Percentiles rank a stretch among this genome's conserved stretches.
Evolutionary conservation across 2,113 vertebrate genomes (phyloP).

Genomic region (Rattus rattus): DNA sequence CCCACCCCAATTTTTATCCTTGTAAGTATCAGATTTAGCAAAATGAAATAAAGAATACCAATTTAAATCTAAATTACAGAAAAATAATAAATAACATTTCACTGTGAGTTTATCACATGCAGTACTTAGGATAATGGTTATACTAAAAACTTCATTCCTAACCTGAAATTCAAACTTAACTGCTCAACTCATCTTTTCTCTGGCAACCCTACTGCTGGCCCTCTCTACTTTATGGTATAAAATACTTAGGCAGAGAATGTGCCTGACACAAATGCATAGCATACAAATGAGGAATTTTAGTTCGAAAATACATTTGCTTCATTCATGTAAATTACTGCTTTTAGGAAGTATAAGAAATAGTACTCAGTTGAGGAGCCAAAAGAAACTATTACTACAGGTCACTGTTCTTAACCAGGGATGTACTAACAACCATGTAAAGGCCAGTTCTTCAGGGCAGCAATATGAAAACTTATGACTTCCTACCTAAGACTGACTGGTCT

Average conservation of each 20-base stretch:
- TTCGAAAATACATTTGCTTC: slow-evolving; percentile 34
- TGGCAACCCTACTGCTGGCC: background rate
- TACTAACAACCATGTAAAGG: slow-evolving; percentile 30
- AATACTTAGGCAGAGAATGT: background rate
- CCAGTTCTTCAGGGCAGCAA: background rate
- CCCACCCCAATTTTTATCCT: background rate
- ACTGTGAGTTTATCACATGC: background rate
- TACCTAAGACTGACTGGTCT: background rate
- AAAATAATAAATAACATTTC: slow-evolving; percentile 29
- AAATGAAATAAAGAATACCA: background rate
- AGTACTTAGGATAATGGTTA: background rate
- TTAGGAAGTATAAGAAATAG: background rate
- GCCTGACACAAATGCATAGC: background rate
- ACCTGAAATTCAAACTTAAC: slow-evolving; percentile 37
- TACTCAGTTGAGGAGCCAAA: background rate
- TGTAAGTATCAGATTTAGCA: slow-evolving; percentile 28
- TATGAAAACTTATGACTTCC: slow-evolving; percentile 28
- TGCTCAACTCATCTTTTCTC: background rate
- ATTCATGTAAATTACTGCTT: background rate
- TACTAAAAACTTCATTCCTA: slow-evolving; percentile 22
- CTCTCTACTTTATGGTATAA: background rate
- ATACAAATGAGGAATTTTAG: background rate
- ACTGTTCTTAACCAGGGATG: slow-evolving; percentile 30
- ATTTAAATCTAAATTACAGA: slow-evolving; percentile 20
- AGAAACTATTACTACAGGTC: slow-evolving; percentile 3